Evolutionary conservation across 2,797 vertebrate genomes (phyloP), one percentile per base, ranked within the genome.

Genomic region (Hapalemur alaotrensis): DNA sequence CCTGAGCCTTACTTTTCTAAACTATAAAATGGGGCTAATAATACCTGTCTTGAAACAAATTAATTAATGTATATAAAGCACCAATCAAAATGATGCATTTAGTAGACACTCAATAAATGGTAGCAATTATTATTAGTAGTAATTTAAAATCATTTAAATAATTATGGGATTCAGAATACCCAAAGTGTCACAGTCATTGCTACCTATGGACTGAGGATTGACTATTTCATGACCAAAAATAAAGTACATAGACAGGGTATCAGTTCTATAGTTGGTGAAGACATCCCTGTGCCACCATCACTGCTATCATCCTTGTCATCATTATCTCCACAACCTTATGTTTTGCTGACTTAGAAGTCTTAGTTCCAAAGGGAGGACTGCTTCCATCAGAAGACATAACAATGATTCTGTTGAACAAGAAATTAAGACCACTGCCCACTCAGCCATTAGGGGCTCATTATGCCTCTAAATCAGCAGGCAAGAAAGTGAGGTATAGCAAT

Each of bases 111-210:
- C 52, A 72, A 28, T 50, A 79, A 75, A 25, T 70, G 20, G 17
- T 52, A 82, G 22, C 10, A 69, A 67, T 89, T 79, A 96, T 46
- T 89, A 20, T 15, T 91, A 73, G 5, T 95, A 41, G 63, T 80
- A 17, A 79, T 75, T 96, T 95, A 20, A 78, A 25, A 54, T 67
- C 67, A 57, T 50, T 93, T 91, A 82, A 72, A 52, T 65, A 88
- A 79, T 79, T 43, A 70, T 15, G 38, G 41, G 54, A 84, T 84
- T 83, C 38, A 46, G 61, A 95, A 76, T 63, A 87, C 15, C 25
- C 54, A 30, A 87, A 78, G 69, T 59, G 13, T 75, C 17, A 50
- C 11, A 59, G 1, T 90, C 63, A 69, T 73, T 83, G n/a, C 28
- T 87, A 57, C 32, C 38, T 20, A 67, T 46, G 43, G 14, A 46